A percentile compares a stretch with the other conserved stretches of the same genome.
phyloP scores from a whole-genome alignment of 2,797 vertebrate genomes.

The Ceryle rudis region DNA sequence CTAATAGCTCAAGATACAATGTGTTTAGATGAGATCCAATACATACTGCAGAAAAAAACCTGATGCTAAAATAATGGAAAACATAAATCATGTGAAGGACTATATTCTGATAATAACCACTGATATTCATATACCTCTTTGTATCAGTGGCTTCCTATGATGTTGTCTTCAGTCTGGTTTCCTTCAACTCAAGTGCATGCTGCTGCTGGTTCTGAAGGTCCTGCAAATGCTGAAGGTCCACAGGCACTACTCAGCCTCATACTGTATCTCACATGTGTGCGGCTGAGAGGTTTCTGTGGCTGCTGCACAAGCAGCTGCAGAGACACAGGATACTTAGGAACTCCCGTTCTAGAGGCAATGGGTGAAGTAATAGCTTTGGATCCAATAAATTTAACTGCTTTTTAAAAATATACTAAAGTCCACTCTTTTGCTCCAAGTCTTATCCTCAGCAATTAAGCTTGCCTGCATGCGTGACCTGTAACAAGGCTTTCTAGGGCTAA shows the following conservation, averaged over 20 bases:
- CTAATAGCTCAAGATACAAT: not conserved
- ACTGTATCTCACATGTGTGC: accelerated
- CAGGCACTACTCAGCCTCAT: accelerated
- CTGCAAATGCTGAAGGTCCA: not conserved
- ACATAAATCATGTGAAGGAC: not conserved
- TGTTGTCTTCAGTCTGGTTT: not conserved
- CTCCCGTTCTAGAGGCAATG: not conserved
- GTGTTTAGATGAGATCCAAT: not conserved
- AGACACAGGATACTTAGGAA: not conserved
- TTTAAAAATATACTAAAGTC: not conserved
- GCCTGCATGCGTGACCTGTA: not conserved
- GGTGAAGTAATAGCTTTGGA: not conserved
- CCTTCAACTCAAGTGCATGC: not conserved
- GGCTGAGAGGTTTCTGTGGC: not conserved
- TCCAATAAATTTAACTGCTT: not conserved
- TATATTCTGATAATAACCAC: not conserved
- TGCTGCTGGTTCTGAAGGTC: not conserved
- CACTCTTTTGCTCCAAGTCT: not conserved
- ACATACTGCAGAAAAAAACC: not conserved
- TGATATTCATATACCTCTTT: accelerated
- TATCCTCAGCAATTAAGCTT: not conserved
- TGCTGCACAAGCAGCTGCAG: not conserved
- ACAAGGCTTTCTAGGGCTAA: not conserved
- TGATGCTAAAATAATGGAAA: not conserved
- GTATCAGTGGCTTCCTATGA: not conserved